A percentile compares a stretch with the other conserved stretches of the same genome.
Conservation (phyloP, 2,797 vertebrate genomes). For the Anabacerthia variegaticeps region DNA sequence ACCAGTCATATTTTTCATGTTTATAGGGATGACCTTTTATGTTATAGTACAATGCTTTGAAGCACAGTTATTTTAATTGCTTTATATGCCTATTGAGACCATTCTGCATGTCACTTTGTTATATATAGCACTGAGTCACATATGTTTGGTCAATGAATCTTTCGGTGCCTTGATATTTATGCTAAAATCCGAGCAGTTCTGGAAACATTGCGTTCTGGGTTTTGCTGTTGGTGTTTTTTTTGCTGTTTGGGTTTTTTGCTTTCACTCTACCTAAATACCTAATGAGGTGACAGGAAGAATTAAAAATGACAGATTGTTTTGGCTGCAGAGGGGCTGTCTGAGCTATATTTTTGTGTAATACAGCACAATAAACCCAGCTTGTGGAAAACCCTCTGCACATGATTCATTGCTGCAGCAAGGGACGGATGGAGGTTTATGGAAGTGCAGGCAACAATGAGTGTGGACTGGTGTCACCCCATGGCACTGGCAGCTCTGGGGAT, state of each 20-base stretch:
- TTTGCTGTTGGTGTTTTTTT: not conserved
- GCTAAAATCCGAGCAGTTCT: slow-evolving; percentile 23
- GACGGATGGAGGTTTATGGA: not conserved
- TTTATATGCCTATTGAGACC: slow-evolving; percentile 71
- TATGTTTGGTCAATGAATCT: slow-evolving; percentile 75
- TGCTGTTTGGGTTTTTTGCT: slow-evolving; percentile 19
- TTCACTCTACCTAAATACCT: slow-evolving; percentile 56
- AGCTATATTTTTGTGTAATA: slow-evolving; percentile 64
- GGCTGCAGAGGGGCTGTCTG: slow-evolving; percentile 65
- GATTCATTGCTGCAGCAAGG: slow-evolving; percentile 51
- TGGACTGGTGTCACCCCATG: not conserved
- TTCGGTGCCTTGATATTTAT: slow-evolving; percentile 66
- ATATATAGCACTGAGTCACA: slow-evolving; percentile 53
- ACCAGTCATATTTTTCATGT: slow-evolving; percentile 54
- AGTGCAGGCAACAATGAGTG: not conserved
- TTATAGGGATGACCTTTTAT: slow-evolving; percentile 74
- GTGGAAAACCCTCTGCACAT: slow-evolving; percentile 53
- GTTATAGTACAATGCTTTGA: slow-evolving; percentile 60
- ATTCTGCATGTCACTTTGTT: slow-evolving; percentile 48
- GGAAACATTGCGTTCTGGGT: slow-evolving; percentile 22
- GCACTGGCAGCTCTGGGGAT: not conserved
- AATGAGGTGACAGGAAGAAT: slow-evolving; percentile 79
- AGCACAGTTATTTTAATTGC: slow-evolving; percentile 76
- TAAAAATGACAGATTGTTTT: slow-evolving; percentile 79
- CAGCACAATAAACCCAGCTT: slow-evolving; percentile 68